Conservation (phyloP, 2,888 invertebrate genomes). For the Scaptomyza cyrtandrae region DNA sequence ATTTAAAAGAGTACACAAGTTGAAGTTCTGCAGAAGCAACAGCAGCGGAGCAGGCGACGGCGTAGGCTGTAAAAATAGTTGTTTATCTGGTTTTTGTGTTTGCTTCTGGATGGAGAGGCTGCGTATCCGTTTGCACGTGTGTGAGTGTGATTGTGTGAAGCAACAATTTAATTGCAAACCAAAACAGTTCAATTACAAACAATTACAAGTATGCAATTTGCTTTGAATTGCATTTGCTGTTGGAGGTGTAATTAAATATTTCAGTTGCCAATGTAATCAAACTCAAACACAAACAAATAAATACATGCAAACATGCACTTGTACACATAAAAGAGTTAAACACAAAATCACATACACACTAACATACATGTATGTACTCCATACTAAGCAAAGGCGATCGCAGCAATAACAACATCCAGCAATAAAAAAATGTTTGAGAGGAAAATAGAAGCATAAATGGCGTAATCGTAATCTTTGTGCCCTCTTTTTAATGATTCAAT, state of each 20-base stretch:
- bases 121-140: constrained; percentile 33
- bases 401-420: constrained; percentile 29
- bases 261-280: constrained; percentile 49
- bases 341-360: constrained; percentile 5
- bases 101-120: constrained; percentile 31
- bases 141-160: constrained; percentile 46
- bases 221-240: constrained; percentile 60
- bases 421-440: background rate
- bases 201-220: constrained; percentile 71
- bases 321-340: background rate
- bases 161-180: constrained; percentile 68
- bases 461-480: constrained; percentile 78
- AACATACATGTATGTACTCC: background rate
- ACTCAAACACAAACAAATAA: constrained; percentile 27
- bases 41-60: constrained; percentile 58
- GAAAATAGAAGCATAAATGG: constrained; percentile 39
- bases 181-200: constrained; percentile 75
- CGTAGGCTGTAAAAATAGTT: constrained; percentile 65
- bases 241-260: constrained; percentile 69
- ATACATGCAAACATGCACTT: background rate
- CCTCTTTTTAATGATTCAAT: constrained; percentile 77
- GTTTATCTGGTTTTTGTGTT: constrained; percentile 62
- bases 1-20: constrained; percentile 23
- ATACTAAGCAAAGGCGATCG: constrained; percentile 19
- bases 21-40: constrained; percentile 54